Conservation (phyloP, 2,113 vertebrate species). For the Erythrocercus mccallii region DNA sequence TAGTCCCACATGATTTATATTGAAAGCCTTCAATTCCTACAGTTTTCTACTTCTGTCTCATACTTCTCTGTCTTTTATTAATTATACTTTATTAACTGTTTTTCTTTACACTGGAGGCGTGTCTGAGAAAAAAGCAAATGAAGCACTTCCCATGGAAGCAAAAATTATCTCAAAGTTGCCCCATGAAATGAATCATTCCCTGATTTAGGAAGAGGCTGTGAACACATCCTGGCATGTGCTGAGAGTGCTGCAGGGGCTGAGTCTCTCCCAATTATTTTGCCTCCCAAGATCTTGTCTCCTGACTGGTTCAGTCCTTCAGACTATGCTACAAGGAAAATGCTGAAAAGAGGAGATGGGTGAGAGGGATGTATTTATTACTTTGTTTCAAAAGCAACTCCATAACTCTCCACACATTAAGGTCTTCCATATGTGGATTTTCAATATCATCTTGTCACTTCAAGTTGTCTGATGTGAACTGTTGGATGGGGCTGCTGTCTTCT, state of each 20-base stretch:
- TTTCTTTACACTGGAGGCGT: neutral
- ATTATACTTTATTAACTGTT: neutral
- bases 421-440: conserved; percentile 12
- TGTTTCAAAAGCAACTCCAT: neutral
- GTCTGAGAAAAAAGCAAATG: neutral
- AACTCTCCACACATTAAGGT: neutral
- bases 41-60: neutral
- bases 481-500: neutral
- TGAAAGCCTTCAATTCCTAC: neutral
- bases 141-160: neutral
- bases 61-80: neutral
- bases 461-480: neutral
- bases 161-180: neutral
- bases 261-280: neutral
- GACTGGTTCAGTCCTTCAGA: neutral
- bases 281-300: neutral
- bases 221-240: neutral
- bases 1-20: neutral
- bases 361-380: neutral
- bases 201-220: neutral
- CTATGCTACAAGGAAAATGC: neutral
- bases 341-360: conserved; percentile 7
- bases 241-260: neutral
- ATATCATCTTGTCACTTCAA: neutral
- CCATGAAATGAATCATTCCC: neutral